Conservation (phyloP, 2,888 invertebrate genomes). For the Lasius fuliginosus region DNA sequence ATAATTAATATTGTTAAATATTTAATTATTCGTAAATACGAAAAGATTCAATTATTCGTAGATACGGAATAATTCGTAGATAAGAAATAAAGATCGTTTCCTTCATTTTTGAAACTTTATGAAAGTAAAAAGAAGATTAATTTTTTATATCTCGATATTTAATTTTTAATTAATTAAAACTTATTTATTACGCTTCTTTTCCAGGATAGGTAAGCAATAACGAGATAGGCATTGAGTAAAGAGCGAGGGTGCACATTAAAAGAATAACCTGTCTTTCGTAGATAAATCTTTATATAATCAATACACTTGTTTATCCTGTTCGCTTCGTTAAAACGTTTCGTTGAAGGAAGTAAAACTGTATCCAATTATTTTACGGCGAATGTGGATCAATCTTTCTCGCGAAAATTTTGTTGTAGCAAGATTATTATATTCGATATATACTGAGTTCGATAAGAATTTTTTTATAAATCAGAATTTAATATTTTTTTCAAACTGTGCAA, state of each 20-base stretch:
- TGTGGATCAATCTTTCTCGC: background rate
- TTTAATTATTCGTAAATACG: background rate
- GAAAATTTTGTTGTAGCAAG: background rate
- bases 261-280: conserved; percentile 27
- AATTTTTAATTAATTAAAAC: background rate
- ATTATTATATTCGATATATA: background rate
- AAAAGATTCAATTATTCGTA: background rate
- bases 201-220: background rate
- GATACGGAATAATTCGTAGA: background rate
- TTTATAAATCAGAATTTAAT: background rate
- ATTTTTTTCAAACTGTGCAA: background rate
- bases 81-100: background rate
- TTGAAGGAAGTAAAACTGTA: background rate
- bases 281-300: conserved; percentile 18
- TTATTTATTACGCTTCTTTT: background rate
- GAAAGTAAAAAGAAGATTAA: background rate
- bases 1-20: background rate
- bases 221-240: conserved; percentile 2
- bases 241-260: conserved; percentile 17
- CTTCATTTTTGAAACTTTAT: background rate
- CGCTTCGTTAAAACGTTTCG: conserved; percentile 1
- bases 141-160: background rate
- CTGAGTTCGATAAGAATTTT: background rate
- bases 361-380: conserved; percentile 14
- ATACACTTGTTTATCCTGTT: conserved; percentile 15